A percentile compares a stretch with the other conserved stretches of the same genome.
Conservation (phyloP, 2,888 invertebrate genomes). For the Rhabditoides inermis region DNA sequence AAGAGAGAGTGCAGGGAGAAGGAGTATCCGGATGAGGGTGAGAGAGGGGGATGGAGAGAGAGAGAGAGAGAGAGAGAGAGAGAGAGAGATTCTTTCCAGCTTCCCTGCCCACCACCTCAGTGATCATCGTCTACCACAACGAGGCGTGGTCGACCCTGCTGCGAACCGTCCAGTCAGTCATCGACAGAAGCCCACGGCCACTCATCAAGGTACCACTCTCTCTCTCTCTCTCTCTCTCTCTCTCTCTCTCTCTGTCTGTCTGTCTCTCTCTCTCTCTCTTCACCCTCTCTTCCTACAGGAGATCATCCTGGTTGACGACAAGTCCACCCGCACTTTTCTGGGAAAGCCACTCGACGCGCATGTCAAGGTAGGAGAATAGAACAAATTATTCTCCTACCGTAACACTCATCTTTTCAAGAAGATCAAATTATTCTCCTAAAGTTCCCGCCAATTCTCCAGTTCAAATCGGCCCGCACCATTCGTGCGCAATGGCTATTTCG, state of each 20-base stretch:
- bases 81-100: constrained; percentile 57
- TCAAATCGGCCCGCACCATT: no score
- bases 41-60: not conserved
- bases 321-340: constrained; percentile 65
- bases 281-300: constrained; percentile 76
- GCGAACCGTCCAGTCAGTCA: constrained; percentile 90
- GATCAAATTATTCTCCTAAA: no score
- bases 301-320: constrained; percentile 93
- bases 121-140: constrained; percentile 95
- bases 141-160: constrained; percentile 96
- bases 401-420: no score
- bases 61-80: not conserved
- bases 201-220: not conserved
- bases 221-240: no score
- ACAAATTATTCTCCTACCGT: no score
- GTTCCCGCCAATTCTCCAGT: no score
- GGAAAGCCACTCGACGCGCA: constrained; percentile 25
- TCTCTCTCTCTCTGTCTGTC: not conserved
- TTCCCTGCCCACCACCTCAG: constrained; percentile 71
- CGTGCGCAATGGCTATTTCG: no score
- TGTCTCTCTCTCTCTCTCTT: constrained; percentile 62
- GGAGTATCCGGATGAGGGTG: constrained; percentile 24
- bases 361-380: no score
- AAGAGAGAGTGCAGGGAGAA: constrained; percentile 67
- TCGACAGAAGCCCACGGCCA: no score